These are phyloP conservation scores for Lithosia quadra DNA, from an alignment of 2,888 invertebrate genomes.

Conservation along the genomic window DNA sequence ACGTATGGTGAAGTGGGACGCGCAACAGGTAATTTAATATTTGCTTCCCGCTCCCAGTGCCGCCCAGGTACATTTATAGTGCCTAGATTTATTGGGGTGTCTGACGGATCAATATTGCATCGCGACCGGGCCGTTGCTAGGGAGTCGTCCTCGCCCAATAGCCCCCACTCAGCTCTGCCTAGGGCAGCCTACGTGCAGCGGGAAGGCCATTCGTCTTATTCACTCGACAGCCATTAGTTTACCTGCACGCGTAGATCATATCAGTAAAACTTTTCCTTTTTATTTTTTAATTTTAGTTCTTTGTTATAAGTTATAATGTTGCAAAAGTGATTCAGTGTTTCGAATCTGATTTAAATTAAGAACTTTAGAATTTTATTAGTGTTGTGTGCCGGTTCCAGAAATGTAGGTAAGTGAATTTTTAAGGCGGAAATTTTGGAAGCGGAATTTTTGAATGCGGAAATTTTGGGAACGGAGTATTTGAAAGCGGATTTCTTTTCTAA, in stretches of 20 bases:
- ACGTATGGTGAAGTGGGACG: constrained; percentile 18
- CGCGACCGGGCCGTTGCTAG: constrained; percentile 23
- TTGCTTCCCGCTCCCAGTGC: constrained; percentile 19
- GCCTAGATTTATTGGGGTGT: constrained; percentile 28
- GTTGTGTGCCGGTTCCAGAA: not conserved
- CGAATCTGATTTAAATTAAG: not conserved
- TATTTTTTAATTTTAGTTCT: constrained; percentile 4
- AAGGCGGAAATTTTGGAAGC: not conserved
- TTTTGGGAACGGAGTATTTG: not conserved
- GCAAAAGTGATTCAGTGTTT: not conserved
- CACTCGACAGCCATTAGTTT: constrained; percentile 9
- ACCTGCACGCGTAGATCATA: constrained; percentile 8
- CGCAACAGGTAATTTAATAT: constrained; percentile 28
- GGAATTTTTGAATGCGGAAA: not conserved
- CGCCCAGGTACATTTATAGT: constrained; percentile 20
- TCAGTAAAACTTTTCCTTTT: not conserved
- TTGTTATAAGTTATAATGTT: not conserved
- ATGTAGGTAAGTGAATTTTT: constrained; percentile 8
- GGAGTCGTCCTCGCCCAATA: constrained; percentile 14
- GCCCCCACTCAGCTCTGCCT: constrained; percentile 14
- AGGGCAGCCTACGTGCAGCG: constrained; percentile 10
- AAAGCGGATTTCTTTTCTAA: not conserved
- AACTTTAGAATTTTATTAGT: not conserved
- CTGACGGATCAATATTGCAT: constrained; percentile 29
- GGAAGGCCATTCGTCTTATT: constrained; percentile 20